phyloP scores from a whole-genome alignment of 1,140 invertebrate genomes.

The Hermetia illucens region DNA sequence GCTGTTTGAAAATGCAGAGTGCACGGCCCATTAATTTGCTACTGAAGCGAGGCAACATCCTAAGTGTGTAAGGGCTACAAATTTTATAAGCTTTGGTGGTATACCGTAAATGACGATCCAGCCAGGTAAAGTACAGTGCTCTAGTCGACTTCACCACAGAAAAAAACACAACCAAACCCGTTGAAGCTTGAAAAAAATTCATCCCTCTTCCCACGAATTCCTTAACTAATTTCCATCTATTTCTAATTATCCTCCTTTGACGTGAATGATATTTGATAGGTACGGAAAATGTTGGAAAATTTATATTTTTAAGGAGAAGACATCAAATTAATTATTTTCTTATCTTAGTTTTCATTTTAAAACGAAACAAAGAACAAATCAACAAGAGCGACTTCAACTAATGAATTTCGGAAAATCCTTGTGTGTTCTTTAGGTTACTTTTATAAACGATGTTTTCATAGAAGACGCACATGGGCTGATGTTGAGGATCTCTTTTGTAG shows the following conservation, averaged over 20 bases:
- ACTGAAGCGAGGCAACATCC: no score
- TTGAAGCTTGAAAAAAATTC: no score
- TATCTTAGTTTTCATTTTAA: neutral
- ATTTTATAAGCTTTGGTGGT: no score
- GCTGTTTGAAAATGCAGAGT: no score
- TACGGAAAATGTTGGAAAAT: neutral
- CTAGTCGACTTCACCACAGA: neutral
- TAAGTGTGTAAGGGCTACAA: no score
- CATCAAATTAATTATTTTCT: neutral
- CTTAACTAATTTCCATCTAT: neutral
- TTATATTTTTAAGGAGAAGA: neutral
- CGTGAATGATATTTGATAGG: neutral
- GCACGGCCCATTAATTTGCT: no score
- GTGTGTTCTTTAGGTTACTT: constrained; percentile 1
- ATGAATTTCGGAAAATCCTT: no score
- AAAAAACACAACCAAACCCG: neutral
- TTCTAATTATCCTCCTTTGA: neutral
- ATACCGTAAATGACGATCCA: neutral
- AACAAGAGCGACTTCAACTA: no score
- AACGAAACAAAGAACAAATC: constrained; percentile 1
- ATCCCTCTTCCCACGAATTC: no score
- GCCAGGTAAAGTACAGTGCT: constrained; percentile 4
- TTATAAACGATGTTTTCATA: neutral
- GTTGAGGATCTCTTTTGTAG: constrained; percentile 1
- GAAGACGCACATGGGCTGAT: neutral